These are phyloP conservation scores for Eueremaeus valkanovi DNA, from an alignment of 2,888 invertebrate genomes.

Conservation along the genomic window DNA sequence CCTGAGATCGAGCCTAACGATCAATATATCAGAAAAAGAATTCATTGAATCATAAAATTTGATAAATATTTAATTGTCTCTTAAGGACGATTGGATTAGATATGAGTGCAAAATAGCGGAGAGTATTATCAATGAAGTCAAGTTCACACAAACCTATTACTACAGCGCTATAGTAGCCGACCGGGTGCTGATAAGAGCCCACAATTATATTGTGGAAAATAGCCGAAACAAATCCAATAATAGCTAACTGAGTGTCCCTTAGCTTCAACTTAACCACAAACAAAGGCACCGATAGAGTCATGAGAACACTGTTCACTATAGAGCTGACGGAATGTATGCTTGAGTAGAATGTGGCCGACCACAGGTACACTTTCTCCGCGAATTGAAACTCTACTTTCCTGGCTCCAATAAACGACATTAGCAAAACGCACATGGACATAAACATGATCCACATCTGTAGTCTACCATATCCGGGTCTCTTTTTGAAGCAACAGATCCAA, in stretches of 20 bases:
- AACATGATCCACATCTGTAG: conserved; percentile 18
- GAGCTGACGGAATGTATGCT: conserved; percentile 10
- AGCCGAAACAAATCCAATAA: neutral
- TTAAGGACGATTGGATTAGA: too few species aligned
- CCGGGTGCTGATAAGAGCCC: conserved; percentile 14
- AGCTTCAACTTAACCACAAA: neutral
- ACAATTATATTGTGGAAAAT: neutral
- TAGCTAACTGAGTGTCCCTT: neutral
- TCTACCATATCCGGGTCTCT: neutral
- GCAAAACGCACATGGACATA: neutral
- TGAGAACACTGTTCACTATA: conserved; percentile 2
- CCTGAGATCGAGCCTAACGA: neutral
- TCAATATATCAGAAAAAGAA: neutral
- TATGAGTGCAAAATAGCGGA: too few species aligned
- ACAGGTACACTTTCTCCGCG: neutral
- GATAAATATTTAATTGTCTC: neutral
- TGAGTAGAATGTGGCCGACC: conserved; percentile 3
- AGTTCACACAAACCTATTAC: neutral
- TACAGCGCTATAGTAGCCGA: neutral
- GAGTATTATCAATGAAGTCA: neutral
- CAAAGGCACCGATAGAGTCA: neutral
- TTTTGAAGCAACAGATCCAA: neutral
- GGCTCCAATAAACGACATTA: neutral
- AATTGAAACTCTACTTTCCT: neutral
- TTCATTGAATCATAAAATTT: neutral